These are phyloP conservation scores for Anhinga rufa DNA, from an alignment of 2,113 vertebrate species.

Conservation along the genomic window DNA sequence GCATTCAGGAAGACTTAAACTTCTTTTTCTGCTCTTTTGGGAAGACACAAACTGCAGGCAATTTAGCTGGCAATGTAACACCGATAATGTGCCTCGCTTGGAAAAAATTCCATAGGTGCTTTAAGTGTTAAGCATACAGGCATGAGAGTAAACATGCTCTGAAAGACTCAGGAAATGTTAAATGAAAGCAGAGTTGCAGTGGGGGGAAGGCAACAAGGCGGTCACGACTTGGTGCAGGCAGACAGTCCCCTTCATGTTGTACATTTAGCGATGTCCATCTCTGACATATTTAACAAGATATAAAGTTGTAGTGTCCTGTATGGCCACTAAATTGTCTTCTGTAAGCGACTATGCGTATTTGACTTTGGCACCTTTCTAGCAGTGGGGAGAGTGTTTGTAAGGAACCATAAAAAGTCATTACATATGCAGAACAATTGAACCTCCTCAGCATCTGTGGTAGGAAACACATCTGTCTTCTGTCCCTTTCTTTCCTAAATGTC, in stretches of 20 bases:
- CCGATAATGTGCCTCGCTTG: neutral
- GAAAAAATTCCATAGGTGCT: neutral
- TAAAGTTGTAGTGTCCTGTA: slow-evolving; percentile 26
- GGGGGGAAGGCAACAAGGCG: neutral
- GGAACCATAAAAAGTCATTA: slow-evolving; percentile 73
- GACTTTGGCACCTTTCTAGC: slow-evolving; percentile 72
- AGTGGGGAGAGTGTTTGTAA: slow-evolving; percentile 60
- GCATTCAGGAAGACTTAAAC: neutral
- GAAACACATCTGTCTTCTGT: slow-evolving; percentile 77
- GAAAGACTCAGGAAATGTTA: neutral
- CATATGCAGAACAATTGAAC: slow-evolving; percentile 65
- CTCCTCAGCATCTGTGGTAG: slow-evolving; percentile 68
- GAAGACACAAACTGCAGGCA: neutral
- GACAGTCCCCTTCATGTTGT: neutral
- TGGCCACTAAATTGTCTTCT: slow-evolving; percentile 23
- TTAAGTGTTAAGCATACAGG: neutral
- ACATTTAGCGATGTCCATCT: neutral
- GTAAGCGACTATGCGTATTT: slow-evolving; percentile 47
- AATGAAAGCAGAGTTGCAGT: neutral
- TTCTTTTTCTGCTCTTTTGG: neutral
- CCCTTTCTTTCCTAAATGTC: slow-evolving; percentile 72
- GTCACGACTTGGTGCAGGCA: neutral
- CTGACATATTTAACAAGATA: neutral
- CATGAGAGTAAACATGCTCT: neutral
- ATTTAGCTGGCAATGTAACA: neutral